Evolutionary conservation across 2,888 invertebrate species (phyloP), one percentile per base, ranked within the genome.

Genomic region (Alviniconcha strummeri): DNA sequence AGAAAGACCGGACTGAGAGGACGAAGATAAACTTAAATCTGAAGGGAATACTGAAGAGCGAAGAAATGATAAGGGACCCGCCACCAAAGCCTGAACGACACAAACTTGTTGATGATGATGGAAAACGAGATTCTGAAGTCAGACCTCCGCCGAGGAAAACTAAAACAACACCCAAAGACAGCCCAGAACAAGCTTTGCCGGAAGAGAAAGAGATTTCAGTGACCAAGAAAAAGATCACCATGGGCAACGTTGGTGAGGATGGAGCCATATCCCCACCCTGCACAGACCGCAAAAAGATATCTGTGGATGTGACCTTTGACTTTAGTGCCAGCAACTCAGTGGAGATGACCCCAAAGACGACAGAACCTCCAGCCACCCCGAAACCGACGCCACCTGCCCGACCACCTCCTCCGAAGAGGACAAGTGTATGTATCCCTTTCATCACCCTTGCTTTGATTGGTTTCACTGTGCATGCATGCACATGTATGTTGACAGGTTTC

Each of bases 371-470:
- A 4, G 19, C n/a, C 4, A 13, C 78, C 5, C n/a, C 9, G 36
- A 60, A 76, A n/a, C 64, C 52, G 19, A 78, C 83, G 52, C 75
- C 85, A 54, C 88, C 89, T 60, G 55, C 67, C 0, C 85, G 87
- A 77, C 88, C 89, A 11, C 87, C 87, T 52, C 86, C 87, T 52
- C 87, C 88, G 13, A 87, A 84, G 57, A 56, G 55, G 19, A 60
- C 75, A 60, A 78, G 78, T 64, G 78, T 78, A 64, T n/a, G 78
- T 56, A 17, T 17, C 69, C 4, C 69, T n/a, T 69, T 69, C 69
- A 60, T 60, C 60, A 60, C 60, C 9, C 60, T 4, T 8, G 13
- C 60, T 60, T 60, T 60, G 60, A 60, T 8, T 60, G 60, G 13
- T 60, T 60, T 60, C 36, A 36, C 36, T 36, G 36, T 36, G 36